Base-by-base conservation (phyloP, 2,888 invertebrate species). In the Synergus itoensis region DNA sequence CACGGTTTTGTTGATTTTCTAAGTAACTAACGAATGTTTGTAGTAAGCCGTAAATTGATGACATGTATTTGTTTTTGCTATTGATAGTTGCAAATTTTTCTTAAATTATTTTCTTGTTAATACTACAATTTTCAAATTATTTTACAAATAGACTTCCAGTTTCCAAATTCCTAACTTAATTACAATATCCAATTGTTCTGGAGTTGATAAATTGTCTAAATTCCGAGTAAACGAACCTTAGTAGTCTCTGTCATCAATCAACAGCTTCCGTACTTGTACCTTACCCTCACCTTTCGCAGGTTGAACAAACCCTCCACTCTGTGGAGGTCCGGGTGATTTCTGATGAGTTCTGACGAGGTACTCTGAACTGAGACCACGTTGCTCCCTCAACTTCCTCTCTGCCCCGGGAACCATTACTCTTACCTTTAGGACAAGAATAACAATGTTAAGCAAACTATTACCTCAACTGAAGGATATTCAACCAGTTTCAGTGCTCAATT, bases 341-440 rank as follows among this genome's bases (percentile, higher is more conserved):
- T 91, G 92, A 84, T 91, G 91, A 7, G 90, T 87, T 80, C 92
- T 87, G 69, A 94, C 93, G 67, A 94, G 90, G 86, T 93, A 94
- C 84, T 94, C 94, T 62, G 92, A 93, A 82, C 94, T 93, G 53
- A 93, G 87, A 8, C 93, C 93, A 84, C 94, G 93, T 82, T 94
- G 94, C 84, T 94, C 94, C 9, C 93, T 92, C 18, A 94, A 91
- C 86, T 94, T 94, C 62, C 94, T 91, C 83, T 94, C 94, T 0
- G 94, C 94, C 1, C 94, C 94, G 0, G 94, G 94, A 8, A 94
- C 94, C 93, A 94, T 94, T 73, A 94, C 93, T 80, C 94, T 92
- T n/a, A 94, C 94, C 94, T 94, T 87, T 67, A 45, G 73, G 48
- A 73, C 73, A 73, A 73, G 53, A 73, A 73, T 53, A 73, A 73